Base-by-base conservation (phyloP, 2,113 vertebrate species). In the Gracilinanus agilis region DNA sequence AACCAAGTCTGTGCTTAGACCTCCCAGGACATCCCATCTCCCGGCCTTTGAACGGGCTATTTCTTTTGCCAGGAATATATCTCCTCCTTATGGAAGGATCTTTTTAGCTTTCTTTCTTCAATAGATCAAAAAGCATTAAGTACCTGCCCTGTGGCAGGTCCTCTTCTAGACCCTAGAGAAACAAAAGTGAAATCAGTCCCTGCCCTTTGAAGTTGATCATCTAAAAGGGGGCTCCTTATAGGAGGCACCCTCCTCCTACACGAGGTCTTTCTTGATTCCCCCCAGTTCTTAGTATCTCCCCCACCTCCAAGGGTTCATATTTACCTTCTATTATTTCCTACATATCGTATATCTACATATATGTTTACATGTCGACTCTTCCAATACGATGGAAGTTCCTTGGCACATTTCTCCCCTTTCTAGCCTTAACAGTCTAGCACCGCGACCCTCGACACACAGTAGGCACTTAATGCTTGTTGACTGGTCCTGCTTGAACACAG, bases 401-500 rank as follows among this genome's bases (percentile, higher is more conserved):
- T 23, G 40, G 29, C 29, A n/a, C 34, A 23, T n/a, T 75, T 83
- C 27, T 58, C 19, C 19, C 19, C 25, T 58, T n/a, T 40, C n/a
- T 40, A 40, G 21, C n/a, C 6, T 19, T 13, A 40, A 40, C 34
- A 40, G 67, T 13, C 34, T 83, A 75, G 34, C 34, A n/a, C 29
- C n/a, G 34, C n/a, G 13, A 13, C 61, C 13, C n/a, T 3, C 49
- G 12, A 83, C n/a, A 34, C 3, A 34, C 5, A 67, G 58, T 34
- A 67, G 55, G 88, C 40, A 88, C 67, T 75, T 75, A 83, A 21
- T 49, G 56, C n/a, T 56, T 44, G 91, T 83, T 83, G 56, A 40
- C 29, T 95, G 54, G 83, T 34, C 19, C 54, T 49, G 56, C 25
- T 54, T 58, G 55, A 24, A 54, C 25, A 97, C 94, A 29, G 93